Conservation (phyloP, 2,888 invertebrate species). For the Yponomeuta cagnagella region DNA sequence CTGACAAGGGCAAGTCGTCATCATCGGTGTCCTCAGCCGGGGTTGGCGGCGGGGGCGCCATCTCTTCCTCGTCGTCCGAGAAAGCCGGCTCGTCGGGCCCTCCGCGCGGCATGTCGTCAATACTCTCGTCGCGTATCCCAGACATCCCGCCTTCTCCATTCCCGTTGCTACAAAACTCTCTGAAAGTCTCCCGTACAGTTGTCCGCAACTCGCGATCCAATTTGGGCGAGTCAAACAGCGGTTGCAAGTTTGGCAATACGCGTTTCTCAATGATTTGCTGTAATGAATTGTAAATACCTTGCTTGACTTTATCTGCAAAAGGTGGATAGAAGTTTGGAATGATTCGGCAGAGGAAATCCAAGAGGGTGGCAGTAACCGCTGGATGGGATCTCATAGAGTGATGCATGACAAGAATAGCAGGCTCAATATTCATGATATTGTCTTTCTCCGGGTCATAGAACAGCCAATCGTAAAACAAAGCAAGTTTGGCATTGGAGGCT, state of each 20-base stretch:
- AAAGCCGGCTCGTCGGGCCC: slow-evolving; percentile 84
- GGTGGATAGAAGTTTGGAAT: slow-evolving; percentile 91
- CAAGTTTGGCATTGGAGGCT: slow-evolving; percentile 92
- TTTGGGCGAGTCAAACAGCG: slow-evolving; percentile 91
- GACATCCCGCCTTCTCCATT: slow-evolving; percentile 66
- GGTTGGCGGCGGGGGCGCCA: slow-evolving; percentile 52
- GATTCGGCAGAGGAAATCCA: slow-evolving; percentile 94
- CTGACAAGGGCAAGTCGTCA: slow-evolving; percentile 86
- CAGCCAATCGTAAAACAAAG: slow-evolving; percentile 95
- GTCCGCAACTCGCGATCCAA: slow-evolving; percentile 88
- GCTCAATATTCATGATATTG: slow-evolving; percentile 97
- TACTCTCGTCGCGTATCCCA: slow-evolving; percentile 62
- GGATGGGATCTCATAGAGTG: slow-evolving; percentile 95
- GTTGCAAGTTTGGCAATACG: slow-evolving; percentile 89
- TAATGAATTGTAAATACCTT: slow-evolving; percentile 88
- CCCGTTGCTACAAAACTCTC: slow-evolving; percentile 86
- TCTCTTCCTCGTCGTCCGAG: slow-evolving; percentile 90
- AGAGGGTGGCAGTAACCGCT: slow-evolving; percentile 89
- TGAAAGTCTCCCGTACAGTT: slow-evolving; percentile 92
- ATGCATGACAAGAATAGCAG: slow-evolving; percentile 94
- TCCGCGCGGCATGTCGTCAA: slow-evolving; percentile 56
- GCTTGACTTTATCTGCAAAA: slow-evolving; percentile 84
- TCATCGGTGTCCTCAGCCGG: slow-evolving; percentile 79
- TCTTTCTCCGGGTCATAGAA: slow-evolving; percentile 93
- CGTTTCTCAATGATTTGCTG: slow-evolving; percentile 93